These are phyloP conservation scores for Drosophila mojavensis DNA, from an alignment of 1,140 invertebrate species.

Conservation along the genomic window DNA sequence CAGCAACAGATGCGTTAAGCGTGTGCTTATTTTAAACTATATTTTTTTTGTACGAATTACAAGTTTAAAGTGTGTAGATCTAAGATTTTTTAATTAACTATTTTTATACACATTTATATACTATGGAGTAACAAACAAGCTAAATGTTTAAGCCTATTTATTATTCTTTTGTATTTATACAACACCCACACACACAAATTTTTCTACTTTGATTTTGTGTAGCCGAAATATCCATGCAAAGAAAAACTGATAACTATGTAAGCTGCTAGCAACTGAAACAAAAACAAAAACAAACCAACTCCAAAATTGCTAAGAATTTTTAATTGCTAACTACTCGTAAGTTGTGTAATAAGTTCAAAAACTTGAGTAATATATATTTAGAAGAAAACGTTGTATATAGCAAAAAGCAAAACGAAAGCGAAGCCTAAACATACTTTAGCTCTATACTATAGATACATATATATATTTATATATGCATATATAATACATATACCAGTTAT, in stretches of 20 bases:
- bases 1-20: constrained; percentile 32
- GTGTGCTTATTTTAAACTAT: constrained; percentile 62
- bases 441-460: constrained; percentile 21
- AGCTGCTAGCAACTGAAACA: constrained; percentile 43
- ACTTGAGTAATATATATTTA: constrained; percentile 9
- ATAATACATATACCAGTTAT: constrained; percentile 57
- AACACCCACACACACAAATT: constrained; percentile 53
- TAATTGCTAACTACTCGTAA: constrained; percentile 42
- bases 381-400: constrained; percentile 61
- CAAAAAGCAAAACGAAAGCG: not conserved
- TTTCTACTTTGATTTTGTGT: constrained; percentile 49
- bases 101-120: constrained; percentile 78
- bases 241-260: constrained; percentile 75
- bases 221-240: constrained; percentile 38
- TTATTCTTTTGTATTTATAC: constrained; percentile 78
- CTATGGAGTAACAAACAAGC: constrained; percentile 43
- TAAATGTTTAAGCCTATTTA: constrained; percentile 77
- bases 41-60: constrained; percentile 50
- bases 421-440: constrained; percentile 32
- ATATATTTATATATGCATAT: constrained; percentile 21
- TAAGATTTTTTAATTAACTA: constrained; percentile 73
- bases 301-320: constrained; percentile 67
- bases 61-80: constrained; percentile 54
- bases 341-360: constrained; percentile 31
- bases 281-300: constrained; percentile 46